These are phyloP conservation scores for Bucorvus abyssinicus DNA, from an alignment of 2,797 vertebrate species.

Conservation along the genomic window DNA sequence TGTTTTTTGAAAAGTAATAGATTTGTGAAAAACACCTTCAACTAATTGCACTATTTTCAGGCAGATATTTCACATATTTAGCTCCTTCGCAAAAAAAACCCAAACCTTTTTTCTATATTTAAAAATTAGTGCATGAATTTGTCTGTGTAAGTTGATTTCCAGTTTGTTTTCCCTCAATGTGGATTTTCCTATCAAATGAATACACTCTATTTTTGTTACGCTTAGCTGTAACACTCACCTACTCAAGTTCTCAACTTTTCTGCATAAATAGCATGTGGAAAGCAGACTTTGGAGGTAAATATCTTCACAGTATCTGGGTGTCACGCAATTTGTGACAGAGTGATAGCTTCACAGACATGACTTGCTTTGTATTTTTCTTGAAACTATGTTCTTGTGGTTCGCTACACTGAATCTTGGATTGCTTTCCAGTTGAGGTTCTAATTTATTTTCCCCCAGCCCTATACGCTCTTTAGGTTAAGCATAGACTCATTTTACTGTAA, in stretches of 20 bases:
- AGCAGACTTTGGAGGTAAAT: not conserved
- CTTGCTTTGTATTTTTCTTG: not conserved
- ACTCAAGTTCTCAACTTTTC: slow-evolving; percentile 9
- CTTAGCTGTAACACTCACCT: not conserved
- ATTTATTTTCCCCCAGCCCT: not conserved
- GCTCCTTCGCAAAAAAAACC: not conserved
- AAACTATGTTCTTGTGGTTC: not conserved
- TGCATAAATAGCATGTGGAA: not conserved
- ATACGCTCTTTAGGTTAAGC: not conserved
- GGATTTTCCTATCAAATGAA: not conserved
- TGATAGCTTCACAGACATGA: not conserved
- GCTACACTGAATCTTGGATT: not conserved
- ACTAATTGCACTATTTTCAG: not conserved
- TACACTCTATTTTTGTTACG: not conserved
- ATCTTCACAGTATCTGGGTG: not conserved
- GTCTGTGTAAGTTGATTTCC: not conserved
- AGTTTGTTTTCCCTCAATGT: not conserved
- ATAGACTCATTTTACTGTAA: not conserved
- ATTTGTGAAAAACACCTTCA: not conserved
- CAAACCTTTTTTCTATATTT: not conserved
- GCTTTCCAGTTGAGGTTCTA: not conserved
- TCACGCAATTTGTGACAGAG: not conserved
- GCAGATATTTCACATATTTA: accelerated
- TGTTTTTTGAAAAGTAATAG: not conserved
- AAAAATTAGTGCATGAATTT: not conserved